Evolutionary conservation across 1,140 invertebrate species (phyloP).

Genomic region (Diuraphis noxia): DNA sequence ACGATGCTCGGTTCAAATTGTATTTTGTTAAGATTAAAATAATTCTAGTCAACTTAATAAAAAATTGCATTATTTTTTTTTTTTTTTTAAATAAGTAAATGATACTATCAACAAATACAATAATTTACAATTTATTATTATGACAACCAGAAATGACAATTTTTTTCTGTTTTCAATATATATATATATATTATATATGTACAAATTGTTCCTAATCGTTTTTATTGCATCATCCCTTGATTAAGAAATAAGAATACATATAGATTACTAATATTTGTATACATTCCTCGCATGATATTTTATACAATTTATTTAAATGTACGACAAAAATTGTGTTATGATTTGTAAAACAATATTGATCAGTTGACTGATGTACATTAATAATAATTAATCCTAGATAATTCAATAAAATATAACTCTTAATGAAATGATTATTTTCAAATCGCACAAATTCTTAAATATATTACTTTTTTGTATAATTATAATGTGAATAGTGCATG

Average conservation of each 20-base stretch:
- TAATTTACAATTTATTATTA: conserved; percentile 11
- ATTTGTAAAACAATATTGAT: background rate
- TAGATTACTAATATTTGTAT: conserved; percentile 34
- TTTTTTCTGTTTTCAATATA: conserved; percentile 23
- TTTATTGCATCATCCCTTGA: background rate
- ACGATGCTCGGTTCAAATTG: conserved; percentile 33
- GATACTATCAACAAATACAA: background rate
- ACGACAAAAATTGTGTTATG: background rate
- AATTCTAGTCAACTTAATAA: conserved; percentile 45
- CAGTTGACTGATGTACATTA: conserved; percentile 27
- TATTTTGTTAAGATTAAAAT: conserved; percentile 46
- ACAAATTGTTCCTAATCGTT: conserved; percentile 48
- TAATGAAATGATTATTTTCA: conserved; percentile 20
- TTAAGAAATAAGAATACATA: conserved; percentile 4
- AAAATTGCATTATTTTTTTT: conserved; percentile 42
- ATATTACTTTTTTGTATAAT: background rate
- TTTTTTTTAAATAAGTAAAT: conserved; percentile 18
- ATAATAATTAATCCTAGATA: conserved; percentile 5
- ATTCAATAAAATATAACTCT: background rate
- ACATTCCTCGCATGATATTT: conserved; percentile 44
- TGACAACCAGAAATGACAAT: background rate
- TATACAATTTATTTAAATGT: conserved; percentile 26
- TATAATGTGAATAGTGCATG: background rate
- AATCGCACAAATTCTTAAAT: background rate
- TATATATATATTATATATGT: conserved; percentile 21